Evolutionary conservation across 2,113 vertebrate species (phyloP), one percentile per base, ranked within the genome.

Genomic region (Brienomyrus longianalis): DNA sequence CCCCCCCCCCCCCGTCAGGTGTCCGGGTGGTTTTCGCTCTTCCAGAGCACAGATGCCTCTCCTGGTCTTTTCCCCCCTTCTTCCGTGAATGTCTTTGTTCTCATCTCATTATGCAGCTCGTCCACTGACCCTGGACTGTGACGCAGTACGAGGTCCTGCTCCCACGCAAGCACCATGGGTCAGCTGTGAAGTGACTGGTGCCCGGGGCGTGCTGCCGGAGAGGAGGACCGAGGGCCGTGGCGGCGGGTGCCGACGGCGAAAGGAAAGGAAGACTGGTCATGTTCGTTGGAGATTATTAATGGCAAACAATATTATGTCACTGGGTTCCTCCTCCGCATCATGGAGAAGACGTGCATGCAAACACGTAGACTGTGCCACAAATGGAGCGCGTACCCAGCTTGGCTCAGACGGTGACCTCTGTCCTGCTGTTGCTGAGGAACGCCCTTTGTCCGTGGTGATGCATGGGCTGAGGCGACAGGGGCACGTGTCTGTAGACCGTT

Each of bases 361-460:
- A 39, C 31, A 83, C 43, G 77, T 43, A 45, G 43, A 45, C 77
- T 83, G 9, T 45, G 83, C 83, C 85, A 8, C n/a, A 43, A 43
- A 19, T 52, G 27, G 27, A 15, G 23, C 21, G 45, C 1, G 8
- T 50, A 11, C 3, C 50, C 50, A 17, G n/a, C 86, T 88, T 86
- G 35, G 15, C 45, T 97, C 94, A 98, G 91, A 99, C 98, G 0
- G 98, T 99, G 91, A 99, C 98, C 91, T 99, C 98, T 0, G 97
- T 97, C 91, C 98, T 97, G 93, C 98, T 99, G 95, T 98, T 98
- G 90, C 97, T 98, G 92, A 96, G 93, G 90, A 96, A 97, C 92
- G 91, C 94, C 93, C 96, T 96, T 48, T 93, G 92, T 87, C 94
- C 93, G 90, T 90, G 92, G 83, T 93, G 91, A 87, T 93, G 93